Base-by-base conservation (phyloP, 2,888 invertebrate genomes). In the Junonia oenone region DNA sequence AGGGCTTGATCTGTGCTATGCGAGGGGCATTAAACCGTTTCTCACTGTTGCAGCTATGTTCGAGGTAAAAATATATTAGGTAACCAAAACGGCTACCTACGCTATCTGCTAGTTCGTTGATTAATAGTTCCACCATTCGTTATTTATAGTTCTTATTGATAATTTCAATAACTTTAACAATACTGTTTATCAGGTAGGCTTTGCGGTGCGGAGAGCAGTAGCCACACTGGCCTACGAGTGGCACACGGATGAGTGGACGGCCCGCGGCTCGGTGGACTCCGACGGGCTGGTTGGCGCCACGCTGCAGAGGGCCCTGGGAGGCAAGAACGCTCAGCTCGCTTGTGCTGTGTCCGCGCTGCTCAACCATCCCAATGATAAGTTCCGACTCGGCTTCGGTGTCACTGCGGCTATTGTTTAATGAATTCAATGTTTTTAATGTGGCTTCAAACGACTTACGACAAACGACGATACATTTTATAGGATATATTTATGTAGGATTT, bases 351-450 rank as follows among this genome's bases (percentile, higher is more conserved):
- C 90, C 1, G 89, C 88, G 0, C 77, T 90, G 0, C 81, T 89
- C 49, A 90, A 90, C 63, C 90, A 90, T 49, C 86, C 87, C n/a
- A 90, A 90, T 61, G 76, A 90, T 61, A 90, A 90, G 68, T 90
- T 90, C 63, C 69, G 86, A 31, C 81, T 90, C 0, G 90, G 90
- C 0, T 88, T 90, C 55, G 83, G 85, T 2, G 62, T 89, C 43
- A 89, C 81, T 6, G 90, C 86, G 14, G 72, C 82, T 51, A 81
- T 87, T 51, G 64, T 80, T 51, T 83, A 19, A 40, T n/a, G 5
- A 15, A 11, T 17, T 9, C 0, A 38, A 38, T 11, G 8, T 11
- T 29, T 29, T 29, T 29, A 29, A 29, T n/a, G n/a, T n/a, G n/a
- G n/a, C n/a, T n/a, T n/a, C n/a, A n/a, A n/a, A n/a, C n/a, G n/a